Base-by-base conservation (phyloP, 2,797 vertebrate genomes). In the Buceros bicornis region DNA sequence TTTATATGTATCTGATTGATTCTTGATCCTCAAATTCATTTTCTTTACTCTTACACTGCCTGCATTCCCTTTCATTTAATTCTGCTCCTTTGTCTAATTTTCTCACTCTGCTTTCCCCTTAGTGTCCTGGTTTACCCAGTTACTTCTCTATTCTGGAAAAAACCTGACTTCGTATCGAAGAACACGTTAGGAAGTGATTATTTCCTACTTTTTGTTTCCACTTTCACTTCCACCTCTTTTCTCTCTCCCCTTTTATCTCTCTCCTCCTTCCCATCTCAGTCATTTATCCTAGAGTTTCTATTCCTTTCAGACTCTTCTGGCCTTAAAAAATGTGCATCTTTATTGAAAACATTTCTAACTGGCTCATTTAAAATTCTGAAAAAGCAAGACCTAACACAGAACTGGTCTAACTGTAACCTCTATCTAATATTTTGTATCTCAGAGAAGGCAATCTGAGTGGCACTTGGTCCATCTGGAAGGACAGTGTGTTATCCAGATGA, bases 381-480 rank as follows among this genome's bases (percentile, higher is more conserved):
- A 64, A 86, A 78, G 47, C 26, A 81, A 84, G n/a, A 51, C 17
- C 13, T 77, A 69, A 54, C 29, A 43, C 4, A 58, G 64, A 77
- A 37, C 8, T 69, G 13, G 19, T 82, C 21, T 66, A 80, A 45
- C 10, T 37, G 43, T 62, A 64, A 20, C 4, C 31, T 57, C 6
- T 19, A 64, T 48, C 67, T 53, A 81, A 40, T 13, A 66, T 33
- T 22, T 35, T 0, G 0, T 24, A 73, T 12, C 40, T 53, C 60
- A 56, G 5, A 66, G 50, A 84, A 81, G 8, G 11, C 18, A 78
- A 48, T 43, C 40, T 48, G 11, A 83, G 51, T 33, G 10, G 35
- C 28, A 74, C 28, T 37, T 81, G 14, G 22, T 51, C 65, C 8
- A 14, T 31, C 45, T 17, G 35, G 19, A 81, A 66, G 21, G 24